Evolutionary conservation across 2,113 vertebrate species (phyloP), one percentile per base, ranked within the genome.

Genomic region (Myotis davidii): DNA sequence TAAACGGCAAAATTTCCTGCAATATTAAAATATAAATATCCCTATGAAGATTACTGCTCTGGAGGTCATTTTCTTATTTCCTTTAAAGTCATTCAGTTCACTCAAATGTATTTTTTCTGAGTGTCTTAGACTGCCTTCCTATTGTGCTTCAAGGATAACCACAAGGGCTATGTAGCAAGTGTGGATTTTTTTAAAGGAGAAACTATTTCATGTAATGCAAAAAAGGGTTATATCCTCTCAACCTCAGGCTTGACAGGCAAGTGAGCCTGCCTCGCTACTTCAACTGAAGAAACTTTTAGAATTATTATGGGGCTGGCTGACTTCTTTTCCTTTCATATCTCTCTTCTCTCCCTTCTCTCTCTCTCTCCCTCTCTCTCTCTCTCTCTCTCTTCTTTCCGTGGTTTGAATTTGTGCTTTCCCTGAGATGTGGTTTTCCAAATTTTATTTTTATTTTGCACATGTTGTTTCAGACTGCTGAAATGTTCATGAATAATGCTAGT

Each of bases 391-490:
- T 9, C 9, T 39, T 39, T 74, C 34, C 20, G 6, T 76, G 74
- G 78, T 93, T 95, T 96, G 92, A 96, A 96, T 97, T 95, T 95
- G 74, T 96, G 95, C 88, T 96, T 94, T 97, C 56, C 92, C 78
- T 95, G 87, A 96, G 95, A 97, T 79, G 85, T 64, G 82, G 92
- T 97, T 96, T 96, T 97, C 94, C 96, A 96, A 97, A 97, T 97
- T 97, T 96, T 97, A 98, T 97, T 98, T 97, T 97, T 97, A 97
- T 98, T 98, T 98, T 98, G 96, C 96, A 97, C 97, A 97, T 97
- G 97, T 97, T 97, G 95, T 94, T 97, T 98, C 95, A 97, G 96
- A 92, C 96, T 97, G 92, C 88, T 92, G 94, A 98, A 97, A 90
- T 94, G 95, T 97, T 98, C 97, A 97, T 97, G 96, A 98, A 97